Evolutionary conservation across 2,888 invertebrate genomes (phyloP), one percentile per base, ranked within the genome.

Genomic region (Ophion costatus): DNA sequence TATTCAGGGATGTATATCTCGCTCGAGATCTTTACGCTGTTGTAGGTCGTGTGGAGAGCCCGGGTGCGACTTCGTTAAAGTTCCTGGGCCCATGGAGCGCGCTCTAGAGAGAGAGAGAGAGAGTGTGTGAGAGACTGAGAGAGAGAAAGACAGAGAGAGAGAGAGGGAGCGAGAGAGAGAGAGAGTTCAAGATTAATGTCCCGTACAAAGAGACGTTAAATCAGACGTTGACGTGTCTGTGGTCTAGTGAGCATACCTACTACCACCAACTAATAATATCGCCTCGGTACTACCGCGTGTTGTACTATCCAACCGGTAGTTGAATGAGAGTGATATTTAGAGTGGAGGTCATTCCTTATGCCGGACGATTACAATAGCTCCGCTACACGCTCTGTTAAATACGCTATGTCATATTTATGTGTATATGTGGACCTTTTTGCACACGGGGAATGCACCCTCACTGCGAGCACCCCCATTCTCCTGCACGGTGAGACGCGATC

Each of bases 41-140:
- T 80, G 85, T 85, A 64, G 85, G 83, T 83, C 82, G 69, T 63
- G 61, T 64, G 67, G 69, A 56, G 85, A 80, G 84, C 84, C 82
- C 88, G 82, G 86, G 86, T 87, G 86, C 84, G 87, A 87, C 84
- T 88, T 88, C 88, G 87, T 88, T 87, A 88, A 85, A 87, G 86
- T 85, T 83, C 77, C 69, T 77, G 82, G 84, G 67, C 73, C 80
- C 74, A 63, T 64, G 20, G 77, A 70, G 79, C 59, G 64, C 79
- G 38, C 79, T 51, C 51, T 17, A 51, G 5, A 51, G 51, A 51
- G 51, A 24, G 45, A 33, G 69, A 42, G 69, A 17, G 51, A 51
- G 17, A 14, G 2, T 14, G 11, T 3, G 45, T 11, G 45, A 14
- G 45, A 45, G 45, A 45, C 11, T 11, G 11, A 45, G 45, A 45